phyloP scores from a whole-genome alignment of 2,797 vertebrate genomes.

The Labroides dimidiatus region DNA sequence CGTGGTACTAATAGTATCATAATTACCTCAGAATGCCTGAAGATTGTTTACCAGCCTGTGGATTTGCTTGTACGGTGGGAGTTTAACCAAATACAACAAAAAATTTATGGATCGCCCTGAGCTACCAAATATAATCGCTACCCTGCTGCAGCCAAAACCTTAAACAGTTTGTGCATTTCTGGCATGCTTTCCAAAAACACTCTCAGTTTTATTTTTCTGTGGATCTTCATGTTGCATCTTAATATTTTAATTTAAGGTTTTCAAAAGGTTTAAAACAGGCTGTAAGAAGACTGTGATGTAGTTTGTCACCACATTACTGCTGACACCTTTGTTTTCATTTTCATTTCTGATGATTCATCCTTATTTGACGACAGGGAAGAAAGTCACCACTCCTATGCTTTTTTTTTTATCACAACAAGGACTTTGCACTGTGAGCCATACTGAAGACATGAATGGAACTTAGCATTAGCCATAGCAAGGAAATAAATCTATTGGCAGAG shows the following conservation, averaged over 20 bases:
- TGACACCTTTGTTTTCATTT: slow-evolving; percentile 16
- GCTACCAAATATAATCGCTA: slow-evolving; percentile 13
- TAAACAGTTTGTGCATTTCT: slow-evolving; percentile 10
- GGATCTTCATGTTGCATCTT: slow-evolving; percentile 21
- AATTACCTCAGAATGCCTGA: slow-evolving; percentile 54
- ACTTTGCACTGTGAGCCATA: slow-evolving; percentile 29
- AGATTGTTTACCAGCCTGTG: slow-evolving; percentile 58
- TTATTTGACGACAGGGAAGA: slow-evolving; percentile 51
- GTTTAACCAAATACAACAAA: slow-evolving; percentile 47
- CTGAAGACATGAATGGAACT: slow-evolving; percentile 41
- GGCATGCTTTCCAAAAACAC: slow-evolving; percentile 21
- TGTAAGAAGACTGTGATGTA: not conserved
- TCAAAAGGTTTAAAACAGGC: too few relatives aligned
- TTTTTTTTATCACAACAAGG: slow-evolving; percentile 11
- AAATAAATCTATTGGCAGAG: too few relatives aligned
- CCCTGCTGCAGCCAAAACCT: slow-evolving; percentile 18
- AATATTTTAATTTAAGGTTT: too few relatives aligned
- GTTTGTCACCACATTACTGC: too few relatives aligned
- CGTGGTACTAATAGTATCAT: slow-evolving; percentile 48
- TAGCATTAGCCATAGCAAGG: too few relatives aligned
- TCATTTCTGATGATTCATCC: slow-evolving; percentile 46
- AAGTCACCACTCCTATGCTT: slow-evolving; percentile 41
- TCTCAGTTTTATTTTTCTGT: slow-evolving; percentile 4
- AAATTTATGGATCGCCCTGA: slow-evolving; percentile 30
- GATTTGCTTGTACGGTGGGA: slow-evolving; percentile 38